Evolutionary conservation across 2,113 vertebrate species (phyloP).

Genomic region (Melanerpes aurifrons): DNA sequence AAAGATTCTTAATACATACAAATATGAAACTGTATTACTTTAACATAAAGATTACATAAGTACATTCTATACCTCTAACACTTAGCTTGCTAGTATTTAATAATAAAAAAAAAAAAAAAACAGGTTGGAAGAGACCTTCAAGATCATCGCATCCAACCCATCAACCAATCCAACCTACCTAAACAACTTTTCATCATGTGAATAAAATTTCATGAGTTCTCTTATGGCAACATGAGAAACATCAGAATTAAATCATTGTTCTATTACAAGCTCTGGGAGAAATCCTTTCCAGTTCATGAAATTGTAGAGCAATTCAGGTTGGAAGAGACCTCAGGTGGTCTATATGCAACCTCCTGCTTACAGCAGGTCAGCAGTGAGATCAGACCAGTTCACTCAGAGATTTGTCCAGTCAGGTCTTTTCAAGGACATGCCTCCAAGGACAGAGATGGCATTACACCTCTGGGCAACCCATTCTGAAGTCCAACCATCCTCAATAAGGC

Average conservation of each 20-base stretch:
- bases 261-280: not conserved
- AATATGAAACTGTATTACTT: not conserved
- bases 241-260: not conserved
- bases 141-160: no score
- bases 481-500: accelerated
- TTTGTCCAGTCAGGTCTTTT: not conserved
- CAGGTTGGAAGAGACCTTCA: no score
- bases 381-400: not conserved
- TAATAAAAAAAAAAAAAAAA: no score
- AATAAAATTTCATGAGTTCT: not conserved
- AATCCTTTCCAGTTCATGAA: not conserved
- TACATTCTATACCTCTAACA: not conserved
- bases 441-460: not conserved
- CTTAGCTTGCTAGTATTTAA: not conserved
- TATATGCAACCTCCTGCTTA: not conserved
- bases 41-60: not conserved
- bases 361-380: not conserved
- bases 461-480: not conserved
- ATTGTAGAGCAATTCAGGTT: not conserved
- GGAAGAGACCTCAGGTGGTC: not conserved
- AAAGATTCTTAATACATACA: conserved; percentile 84
- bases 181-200: no score
- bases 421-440: not conserved
- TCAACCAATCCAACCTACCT: no score
- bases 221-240: not conserved